Percentiles rank a stretch among this genome's conserved stretches.
These are phyloP conservation scores for Macropus fuliginosus DNA, from an alignment of 2,797 vertebrate genomes.

Conservation along the genomic window DNA sequence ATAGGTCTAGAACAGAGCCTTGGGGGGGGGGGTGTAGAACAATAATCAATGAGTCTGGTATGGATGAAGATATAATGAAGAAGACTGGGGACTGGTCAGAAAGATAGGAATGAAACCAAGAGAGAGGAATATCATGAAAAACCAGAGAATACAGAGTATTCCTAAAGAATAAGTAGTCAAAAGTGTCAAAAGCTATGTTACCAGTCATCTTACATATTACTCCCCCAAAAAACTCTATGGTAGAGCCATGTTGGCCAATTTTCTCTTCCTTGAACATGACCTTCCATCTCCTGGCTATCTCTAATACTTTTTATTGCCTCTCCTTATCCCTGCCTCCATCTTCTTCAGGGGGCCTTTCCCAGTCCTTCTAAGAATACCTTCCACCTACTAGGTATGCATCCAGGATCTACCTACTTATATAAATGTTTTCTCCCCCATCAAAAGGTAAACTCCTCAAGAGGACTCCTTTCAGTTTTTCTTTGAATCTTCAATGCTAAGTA, in stretches of 20 bases:
- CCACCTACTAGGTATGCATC: no score
- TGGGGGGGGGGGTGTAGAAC: neutral
- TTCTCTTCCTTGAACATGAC: neutral
- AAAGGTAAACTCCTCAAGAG: neutral
- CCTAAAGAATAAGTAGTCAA: neutral
- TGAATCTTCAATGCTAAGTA: neutral
- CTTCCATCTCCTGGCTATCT: neutral
- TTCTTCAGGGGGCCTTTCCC: no score
- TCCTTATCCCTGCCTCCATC: no score
- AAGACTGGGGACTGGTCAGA: neutral
- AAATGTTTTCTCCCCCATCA: neutral
- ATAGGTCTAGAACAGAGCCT: neutral
- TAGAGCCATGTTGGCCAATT: neutral
- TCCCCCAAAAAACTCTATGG: no score
- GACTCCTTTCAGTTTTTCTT: neutral
- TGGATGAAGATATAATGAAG: neutral
- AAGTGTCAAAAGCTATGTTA: neutral
- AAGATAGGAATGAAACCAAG: neutral
- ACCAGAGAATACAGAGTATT: neutral
- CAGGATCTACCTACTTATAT: neutral
- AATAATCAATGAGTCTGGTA: neutral
- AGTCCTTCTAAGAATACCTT: no score
- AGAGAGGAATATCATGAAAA: neutral
- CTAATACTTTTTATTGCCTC: neutral
- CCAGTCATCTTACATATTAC: no score